Base-by-base conservation (phyloP, 2,888 invertebrate genomes). In the Empis livida region DNA sequence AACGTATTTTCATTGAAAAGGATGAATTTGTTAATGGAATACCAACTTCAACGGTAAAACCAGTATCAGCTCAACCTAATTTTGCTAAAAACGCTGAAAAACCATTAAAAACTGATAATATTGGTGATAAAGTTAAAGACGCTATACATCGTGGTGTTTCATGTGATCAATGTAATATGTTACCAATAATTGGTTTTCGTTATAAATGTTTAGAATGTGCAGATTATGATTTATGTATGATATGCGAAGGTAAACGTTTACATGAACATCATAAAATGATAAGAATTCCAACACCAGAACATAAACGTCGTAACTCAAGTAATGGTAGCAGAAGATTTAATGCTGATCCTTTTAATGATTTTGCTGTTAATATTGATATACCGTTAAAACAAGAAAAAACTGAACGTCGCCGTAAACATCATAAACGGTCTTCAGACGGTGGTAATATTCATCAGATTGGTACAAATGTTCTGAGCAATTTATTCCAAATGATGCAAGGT, bases 191-290 rank as follows among this genome's bases (percentile, higher is more conserved):
- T n/a, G 92, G 92, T 0, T 82, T 78, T 56, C 81, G 93, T 13
- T 94, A 87, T 73, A 92, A 90, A 67, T 94, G 93, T 61, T 67
- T 84, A 14, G 73, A 79, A 46, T 94, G 93, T 57, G 68, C 74
- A 1, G 82, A 93, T 63, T 93, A 71, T 62, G 92, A 93, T 65
- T 73, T 94, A 45, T 94, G 93, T 64, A 65, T 72, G 14, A 61
- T 61, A 2, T 93, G 93, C 62, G 89, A 91, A 64, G 64, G 70
- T 0, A 71, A 74, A 8, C 76, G 79, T 20, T 59, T 73, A 43
- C 92, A 93, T 63, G 62, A 77, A 0, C 78, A 86, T 31, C 92
- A 93, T 63, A 75, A 80, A 59, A 86, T 91, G 84, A 68, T 88
- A 44, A 82, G 88, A 43, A 76, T 89, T 49, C 76, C 80, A 0